Evolutionary conservation across 1,140 invertebrate species (phyloP).

Genomic region (Aphidius ervi): DNA sequence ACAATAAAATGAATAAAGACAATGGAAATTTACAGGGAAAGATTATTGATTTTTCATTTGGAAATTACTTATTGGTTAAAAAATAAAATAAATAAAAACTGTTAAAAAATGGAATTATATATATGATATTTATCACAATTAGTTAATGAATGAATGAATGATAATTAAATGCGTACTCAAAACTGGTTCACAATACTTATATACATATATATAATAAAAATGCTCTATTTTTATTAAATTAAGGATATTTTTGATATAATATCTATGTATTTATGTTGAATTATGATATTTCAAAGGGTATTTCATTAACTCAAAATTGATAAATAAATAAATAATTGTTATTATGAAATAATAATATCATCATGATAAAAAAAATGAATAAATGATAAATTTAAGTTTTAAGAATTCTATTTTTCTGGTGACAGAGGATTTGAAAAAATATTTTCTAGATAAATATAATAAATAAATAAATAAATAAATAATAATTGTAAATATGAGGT

Average conservation of each 20-base stretch:
- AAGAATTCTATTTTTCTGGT: slow-evolving; percentile 52
- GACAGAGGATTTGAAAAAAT: background rate
- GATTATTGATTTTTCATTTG: too few relatives aligned
- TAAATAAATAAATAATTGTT: slow-evolving; percentile 27
- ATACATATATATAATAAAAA: slow-evolving; percentile 34
- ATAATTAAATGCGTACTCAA: slow-evolving; percentile 40
- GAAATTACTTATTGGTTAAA: too few relatives aligned
- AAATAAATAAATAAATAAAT: background rate
- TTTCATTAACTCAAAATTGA: slow-evolving; percentile 26
- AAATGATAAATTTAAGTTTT: slow-evolving; percentile 48
- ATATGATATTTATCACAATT: slow-evolving; percentile 13
- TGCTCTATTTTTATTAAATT: slow-evolving; percentile 47
- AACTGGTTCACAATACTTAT: slow-evolving; percentile 45
- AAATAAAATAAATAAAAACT: background rate
- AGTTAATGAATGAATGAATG: slow-evolving; percentile 32
- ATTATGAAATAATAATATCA: slow-evolving; percentile 1
- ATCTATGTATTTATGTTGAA: slow-evolving; percentile 48
- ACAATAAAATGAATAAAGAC: too few relatives aligned
- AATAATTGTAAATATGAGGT: background rate
- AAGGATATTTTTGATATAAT: slow-evolving; percentile 55
- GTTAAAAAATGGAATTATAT: slow-evolving; percentile 12
- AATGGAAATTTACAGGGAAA: too few relatives aligned
- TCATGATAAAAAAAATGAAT: slow-evolving; percentile 11
- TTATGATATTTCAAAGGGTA: slow-evolving; percentile 9
- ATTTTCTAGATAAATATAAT: too few relatives aligned